A percentile compares a stretch with the other conserved stretches of the same genome.
phyloP scores from a whole-genome alignment of 2,113 vertebrate genomes.

The Psittacus erithacus region DNA sequence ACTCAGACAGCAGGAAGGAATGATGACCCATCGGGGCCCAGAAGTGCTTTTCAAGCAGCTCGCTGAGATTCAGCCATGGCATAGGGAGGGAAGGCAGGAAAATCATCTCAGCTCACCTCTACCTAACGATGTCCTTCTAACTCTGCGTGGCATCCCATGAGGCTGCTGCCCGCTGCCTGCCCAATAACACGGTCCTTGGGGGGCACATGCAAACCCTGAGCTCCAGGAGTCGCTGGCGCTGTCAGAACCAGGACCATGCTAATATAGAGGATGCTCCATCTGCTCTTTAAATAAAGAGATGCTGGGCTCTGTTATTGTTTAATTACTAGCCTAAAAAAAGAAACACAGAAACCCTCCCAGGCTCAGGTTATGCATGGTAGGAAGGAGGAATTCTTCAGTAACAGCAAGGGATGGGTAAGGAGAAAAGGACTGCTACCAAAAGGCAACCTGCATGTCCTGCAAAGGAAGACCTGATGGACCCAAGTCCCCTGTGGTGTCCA shows the following conservation, averaged over 20 bases:
- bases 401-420: not conserved
- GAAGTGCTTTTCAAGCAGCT: not conserved
- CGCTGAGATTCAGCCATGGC: accelerated
- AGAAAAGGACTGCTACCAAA: not conserved
- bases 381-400: not conserved
- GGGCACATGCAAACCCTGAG: not conserved
- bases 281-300: constrained; percentile 37
- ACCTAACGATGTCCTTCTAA: accelerated
- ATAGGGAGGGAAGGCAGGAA: not conserved
- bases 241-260: not conserved
- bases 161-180: not conserved
- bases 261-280: constrained; percentile 32
- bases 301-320: constrained; percentile 14
- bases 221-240: not conserved
- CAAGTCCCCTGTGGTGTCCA: not conserved
- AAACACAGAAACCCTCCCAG: not conserved
- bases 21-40: accelerated
- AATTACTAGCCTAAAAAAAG: constrained; percentile 6
- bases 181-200: not conserved
- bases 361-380: not conserved
- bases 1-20: accelerated
- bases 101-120: not conserved
- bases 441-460: not conserved
- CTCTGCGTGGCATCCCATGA: accelerated
- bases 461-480: not conserved